Evolutionary conservation across 2,113 vertebrate genomes (phyloP).

Genomic region (Riparia riparia): DNA sequence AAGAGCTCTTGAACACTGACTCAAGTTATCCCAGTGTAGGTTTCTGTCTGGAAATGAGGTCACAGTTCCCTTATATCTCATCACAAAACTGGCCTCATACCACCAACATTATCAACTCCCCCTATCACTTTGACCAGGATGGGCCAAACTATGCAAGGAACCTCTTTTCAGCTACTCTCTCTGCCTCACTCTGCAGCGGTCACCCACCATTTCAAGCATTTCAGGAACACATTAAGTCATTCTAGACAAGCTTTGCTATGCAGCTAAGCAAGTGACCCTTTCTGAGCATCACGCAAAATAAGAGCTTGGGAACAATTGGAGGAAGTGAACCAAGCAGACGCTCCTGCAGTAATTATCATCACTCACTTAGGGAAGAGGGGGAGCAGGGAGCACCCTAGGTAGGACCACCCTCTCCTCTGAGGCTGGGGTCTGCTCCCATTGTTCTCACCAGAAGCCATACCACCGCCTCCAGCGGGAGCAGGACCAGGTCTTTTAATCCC

Average conservation of each 20-base stretch:
- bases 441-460: slow-evolving; percentile 37
- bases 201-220: slow-evolving; percentile 32
- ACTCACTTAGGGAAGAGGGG: slow-evolving; percentile 30
- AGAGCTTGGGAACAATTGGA: slow-evolving; percentile 59
- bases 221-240: slow-evolving; percentile 54
- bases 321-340: slow-evolving; percentile 58
- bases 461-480: background rate
- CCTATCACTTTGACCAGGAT: background rate
- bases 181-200: background rate
- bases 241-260: slow-evolving; percentile 22
- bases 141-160: background rate
- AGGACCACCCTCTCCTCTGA: slow-evolving; percentile 38
- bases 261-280: slow-evolving; percentile 45
- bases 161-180: background rate
- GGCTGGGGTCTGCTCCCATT: slow-evolving; percentile 44
- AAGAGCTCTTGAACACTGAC: background rate
- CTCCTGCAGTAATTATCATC: slow-evolving; percentile 56
- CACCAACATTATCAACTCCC: background rate
- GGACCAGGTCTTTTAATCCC: slow-evolving; percentile 59
- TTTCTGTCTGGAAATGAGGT: background rate
- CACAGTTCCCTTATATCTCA: background rate
- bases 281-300: slow-evolving; percentile 58
- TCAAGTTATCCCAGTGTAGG: background rate
- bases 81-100: background rate
- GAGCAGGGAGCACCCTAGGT: slow-evolving; percentile 30